A percentile compares a stretch with the other conserved stretches of the same genome.
phyloP scores from a whole-genome alignment of 2,113 vertebrate genomes.

The Eulemur macaco region DNA sequence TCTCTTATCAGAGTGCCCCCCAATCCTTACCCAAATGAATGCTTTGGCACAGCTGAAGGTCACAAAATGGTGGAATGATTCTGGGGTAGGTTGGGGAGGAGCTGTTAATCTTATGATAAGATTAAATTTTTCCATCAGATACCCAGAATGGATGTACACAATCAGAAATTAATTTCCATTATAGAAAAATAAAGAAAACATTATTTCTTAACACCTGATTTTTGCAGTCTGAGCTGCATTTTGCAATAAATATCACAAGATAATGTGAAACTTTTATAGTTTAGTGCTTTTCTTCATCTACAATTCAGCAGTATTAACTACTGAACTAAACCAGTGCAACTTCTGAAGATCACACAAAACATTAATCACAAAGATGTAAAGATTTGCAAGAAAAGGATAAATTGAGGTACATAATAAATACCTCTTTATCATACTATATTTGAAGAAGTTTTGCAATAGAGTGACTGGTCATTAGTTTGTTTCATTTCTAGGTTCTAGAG shows the following conservation, averaged over 20 bases:
- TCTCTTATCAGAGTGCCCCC: neutral
- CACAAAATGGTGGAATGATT: neutral
- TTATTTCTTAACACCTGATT: neutral
- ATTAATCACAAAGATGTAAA: neutral
- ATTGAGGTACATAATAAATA: neutral
- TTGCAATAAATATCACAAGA: neutral
- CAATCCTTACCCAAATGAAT: neutral
- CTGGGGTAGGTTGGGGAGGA: neutral
- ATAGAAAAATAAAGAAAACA: neutral
- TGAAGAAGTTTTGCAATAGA: neutral
- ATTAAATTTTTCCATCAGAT: neutral
- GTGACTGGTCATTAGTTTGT: neutral
- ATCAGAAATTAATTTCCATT: neutral
- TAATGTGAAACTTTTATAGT: neutral
- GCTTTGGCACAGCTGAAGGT: neutral
- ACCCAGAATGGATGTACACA: neutral
- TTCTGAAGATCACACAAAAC: neutral
- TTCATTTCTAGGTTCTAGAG: neutral
- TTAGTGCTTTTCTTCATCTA: constrained; percentile 8
- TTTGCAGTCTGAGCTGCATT: neutral
- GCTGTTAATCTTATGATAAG: neutral
- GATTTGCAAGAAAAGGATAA: neutral
- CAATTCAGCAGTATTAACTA: neutral
- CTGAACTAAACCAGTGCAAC: neutral
- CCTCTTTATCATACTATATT: neutral